phyloP scores from a whole-genome alignment of 2,113 vertebrate genomes.

The Petroica traversi region DNA sequence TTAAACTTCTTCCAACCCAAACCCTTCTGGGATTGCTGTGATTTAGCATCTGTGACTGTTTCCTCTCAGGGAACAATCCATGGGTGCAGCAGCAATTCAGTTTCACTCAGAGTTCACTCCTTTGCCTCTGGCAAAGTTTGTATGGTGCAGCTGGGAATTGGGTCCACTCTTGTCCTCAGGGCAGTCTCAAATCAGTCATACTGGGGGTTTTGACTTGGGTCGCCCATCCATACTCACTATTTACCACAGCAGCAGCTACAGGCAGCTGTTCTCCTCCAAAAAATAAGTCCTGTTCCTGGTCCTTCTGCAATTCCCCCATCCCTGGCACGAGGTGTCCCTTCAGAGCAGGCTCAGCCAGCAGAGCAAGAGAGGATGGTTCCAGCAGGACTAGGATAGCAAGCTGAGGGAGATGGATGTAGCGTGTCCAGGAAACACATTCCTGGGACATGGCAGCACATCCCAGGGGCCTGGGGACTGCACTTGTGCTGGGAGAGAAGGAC shows the following conservation, averaged over 20 bases:
- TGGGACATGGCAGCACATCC: background rate
- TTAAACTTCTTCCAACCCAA: background rate
- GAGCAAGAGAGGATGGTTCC: background rate
- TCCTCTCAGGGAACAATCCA: background rate
- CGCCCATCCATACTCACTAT: background rate
- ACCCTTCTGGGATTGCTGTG: background rate
- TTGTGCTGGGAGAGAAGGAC: slow-evolving; percentile 1
- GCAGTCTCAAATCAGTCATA: background rate
- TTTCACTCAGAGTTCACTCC: background rate
- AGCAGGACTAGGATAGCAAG: background rate
- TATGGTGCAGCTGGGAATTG: background rate
- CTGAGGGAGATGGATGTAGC: background rate
- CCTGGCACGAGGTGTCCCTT: background rate
- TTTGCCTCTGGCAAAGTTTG: background rate
- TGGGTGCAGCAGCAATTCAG: background rate
- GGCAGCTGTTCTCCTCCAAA: background rate
- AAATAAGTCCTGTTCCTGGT: background rate
- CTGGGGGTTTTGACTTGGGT: background rate
- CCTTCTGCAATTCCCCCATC: background rate
- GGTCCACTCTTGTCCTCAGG: background rate
- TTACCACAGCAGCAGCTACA: background rate
- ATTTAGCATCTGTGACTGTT: background rate
- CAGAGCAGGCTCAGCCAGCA: background rate
- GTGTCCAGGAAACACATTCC: slow-evolving; percentile 24
- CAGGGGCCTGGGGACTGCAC: background rate